phyloP scores from a whole-genome alignment of 1,140 invertebrate genomes.

The Thrips palmi region DNA sequence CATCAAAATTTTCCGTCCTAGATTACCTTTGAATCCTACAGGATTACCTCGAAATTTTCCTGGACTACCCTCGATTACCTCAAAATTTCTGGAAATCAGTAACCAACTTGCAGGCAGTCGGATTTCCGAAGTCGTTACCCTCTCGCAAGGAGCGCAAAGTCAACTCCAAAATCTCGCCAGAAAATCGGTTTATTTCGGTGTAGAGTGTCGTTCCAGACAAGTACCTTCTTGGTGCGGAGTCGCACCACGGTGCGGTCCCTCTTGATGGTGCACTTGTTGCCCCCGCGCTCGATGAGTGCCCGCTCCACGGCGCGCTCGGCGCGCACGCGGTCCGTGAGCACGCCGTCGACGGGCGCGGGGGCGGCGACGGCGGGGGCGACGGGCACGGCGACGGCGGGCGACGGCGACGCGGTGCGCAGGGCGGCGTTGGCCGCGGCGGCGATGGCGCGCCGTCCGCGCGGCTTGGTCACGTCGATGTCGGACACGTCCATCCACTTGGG shows the following conservation, averaged over 20 bases:
- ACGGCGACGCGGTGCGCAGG: too few species aligned
- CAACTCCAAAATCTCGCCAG: too few species aligned
- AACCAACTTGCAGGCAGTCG: too few species aligned
- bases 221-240: slow-evolving; percentile 35
- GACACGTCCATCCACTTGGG: slow-evolving; percentile 56
- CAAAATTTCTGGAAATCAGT: too few species aligned
- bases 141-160: too few species aligned
- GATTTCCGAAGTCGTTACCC: too few species aligned
- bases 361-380: background rate
- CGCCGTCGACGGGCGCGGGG: slow-evolving; percentile 12
- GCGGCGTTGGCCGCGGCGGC: too few species aligned
- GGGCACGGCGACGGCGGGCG: slow-evolving; percentile 53
- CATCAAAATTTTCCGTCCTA: too few species aligned
- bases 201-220: slow-evolving; percentile 31
- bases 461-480: slow-evolving; percentile 49
- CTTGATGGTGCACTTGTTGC: slow-evolving; percentile 35
- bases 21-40: too few species aligned
- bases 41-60: too few species aligned
- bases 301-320: slow-evolving; percentile 22
- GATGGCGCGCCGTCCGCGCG: too few species aligned
- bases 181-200: slow-evolving; percentile 23
- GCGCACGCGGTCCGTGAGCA: slow-evolving; percentile 17
- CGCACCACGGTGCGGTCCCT: slow-evolving; percentile 49
- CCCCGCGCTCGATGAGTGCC: slow-evolving; percentile 22
- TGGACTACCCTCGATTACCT: too few species aligned